Conservation (phyloP, 2,888 invertebrate genomes). For the Xylota sylvarum region DNA sequence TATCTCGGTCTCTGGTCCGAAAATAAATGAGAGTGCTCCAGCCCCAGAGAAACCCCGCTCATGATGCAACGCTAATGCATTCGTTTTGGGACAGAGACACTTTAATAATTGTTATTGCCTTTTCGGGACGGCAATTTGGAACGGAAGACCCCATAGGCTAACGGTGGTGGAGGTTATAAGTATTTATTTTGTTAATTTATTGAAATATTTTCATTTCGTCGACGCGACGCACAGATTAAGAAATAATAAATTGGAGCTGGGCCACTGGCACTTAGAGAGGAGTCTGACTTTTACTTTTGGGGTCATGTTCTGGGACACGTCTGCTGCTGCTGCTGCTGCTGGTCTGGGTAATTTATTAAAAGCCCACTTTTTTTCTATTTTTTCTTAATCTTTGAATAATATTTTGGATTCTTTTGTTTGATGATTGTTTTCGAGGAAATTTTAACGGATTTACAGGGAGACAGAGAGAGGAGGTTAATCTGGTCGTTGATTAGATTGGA, state of each 20-base stretch:
- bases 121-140: conserved; percentile 33
- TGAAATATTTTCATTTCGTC: conserved; percentile 57
- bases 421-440: conserved; percentile 1
- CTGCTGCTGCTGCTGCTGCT: too few relatives aligned
- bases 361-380: conserved; percentile 43
- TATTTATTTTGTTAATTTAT: conserved; percentile 73
- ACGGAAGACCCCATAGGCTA: conserved; percentile 51
- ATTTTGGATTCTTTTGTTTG: conserved; percentile 45
- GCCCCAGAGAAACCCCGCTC: background rate
- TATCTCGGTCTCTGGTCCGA: conserved; percentile 44
- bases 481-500: conserved; percentile 36
- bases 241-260: conserved; percentile 75
- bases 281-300: conserved; percentile 65
- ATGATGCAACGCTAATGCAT: conserved; percentile 62
- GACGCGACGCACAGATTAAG: conserved; percentile 71
- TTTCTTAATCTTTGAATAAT: conserved; percentile 63
- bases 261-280: conserved; percentile 68
- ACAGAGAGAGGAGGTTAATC: conserved; percentile 8
- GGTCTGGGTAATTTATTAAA: conserved; percentile 57
- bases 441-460: conserved; percentile 24
- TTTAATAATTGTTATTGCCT: conserved; percentile 76
- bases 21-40: conserved; percentile 72
- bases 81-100: conserved; percentile 69
- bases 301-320: conserved; percentile 37
- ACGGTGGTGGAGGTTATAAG: conserved; percentile 44